phyloP scores from a whole-genome alignment of 1,140 invertebrate genomes.

The Nasonia longicornis region DNA sequence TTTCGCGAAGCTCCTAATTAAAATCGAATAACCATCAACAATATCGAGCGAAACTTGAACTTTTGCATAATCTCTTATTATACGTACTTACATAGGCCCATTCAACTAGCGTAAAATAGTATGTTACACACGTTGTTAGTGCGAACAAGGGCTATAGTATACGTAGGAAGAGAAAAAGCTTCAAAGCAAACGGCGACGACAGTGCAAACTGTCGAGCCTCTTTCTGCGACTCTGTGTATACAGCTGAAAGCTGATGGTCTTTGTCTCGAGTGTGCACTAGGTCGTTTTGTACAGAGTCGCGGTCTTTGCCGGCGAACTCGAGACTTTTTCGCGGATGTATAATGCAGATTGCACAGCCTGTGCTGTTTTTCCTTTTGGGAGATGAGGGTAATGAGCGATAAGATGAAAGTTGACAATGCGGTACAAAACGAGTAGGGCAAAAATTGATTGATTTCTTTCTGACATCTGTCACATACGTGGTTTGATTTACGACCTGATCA shows the following conservation, averaged over 20 bases:
- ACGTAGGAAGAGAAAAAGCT: no score
- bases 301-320: neutral
- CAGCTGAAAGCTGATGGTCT: neutral
- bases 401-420: neutral
- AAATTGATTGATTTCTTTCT: no score
- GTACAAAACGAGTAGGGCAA: no score
- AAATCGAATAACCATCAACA: neutral
- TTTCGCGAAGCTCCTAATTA: neutral
- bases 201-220: neutral
- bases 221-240: neutral
- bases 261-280: neutral
- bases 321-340: neutral
- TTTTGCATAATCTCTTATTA: no score
- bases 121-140: neutral
- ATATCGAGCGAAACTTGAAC: neutral
- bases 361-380: neutral
- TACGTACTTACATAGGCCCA: no score
- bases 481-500: no score
- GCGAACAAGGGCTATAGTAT: neutral
- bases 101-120: neutral
- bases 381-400: neutral
- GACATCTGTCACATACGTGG: no score
- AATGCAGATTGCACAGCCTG: neutral
- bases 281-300: neutral
- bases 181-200: neutral